phyloP scores from a whole-genome alignment of 2,797 vertebrate genomes.

The Rhabdomys pumilio region DNA sequence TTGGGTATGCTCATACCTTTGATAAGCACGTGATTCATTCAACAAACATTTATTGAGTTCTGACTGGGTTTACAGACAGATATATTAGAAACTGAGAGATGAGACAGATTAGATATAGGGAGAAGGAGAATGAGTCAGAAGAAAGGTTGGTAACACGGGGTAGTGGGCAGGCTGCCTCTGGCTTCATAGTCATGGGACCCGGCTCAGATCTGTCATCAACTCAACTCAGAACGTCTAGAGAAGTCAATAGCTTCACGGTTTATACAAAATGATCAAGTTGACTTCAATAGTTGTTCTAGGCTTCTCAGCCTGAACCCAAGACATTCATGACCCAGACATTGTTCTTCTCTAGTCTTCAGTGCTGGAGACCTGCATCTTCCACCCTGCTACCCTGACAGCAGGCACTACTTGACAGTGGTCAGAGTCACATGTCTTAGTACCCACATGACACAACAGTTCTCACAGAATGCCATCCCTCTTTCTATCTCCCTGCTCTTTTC shows the following conservation, averaged over 20 bases:
- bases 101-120: slow-evolving; percentile 79
- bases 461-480: neutral
- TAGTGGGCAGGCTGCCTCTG: neutral
- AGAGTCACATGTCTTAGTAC: neutral
- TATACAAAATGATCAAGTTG: neutral
- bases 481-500: neutral
- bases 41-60: slow-evolving; percentile 81
- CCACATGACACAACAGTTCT: neutral
- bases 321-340: neutral
- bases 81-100: slow-evolving; percentile 40
- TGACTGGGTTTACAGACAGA: slow-evolving; percentile 58
- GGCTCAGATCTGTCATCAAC: neutral
- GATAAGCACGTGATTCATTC: slow-evolving; percentile 78
- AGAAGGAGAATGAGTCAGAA: slow-evolving; percentile 77
- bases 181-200: neutral
- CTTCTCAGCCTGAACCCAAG: neutral
- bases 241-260: neutral
- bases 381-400: neutral
- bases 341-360: neutral
- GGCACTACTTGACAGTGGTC: neutral
- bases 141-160: neutral
- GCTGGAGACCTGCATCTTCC: neutral
- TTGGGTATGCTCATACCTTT: neutral
- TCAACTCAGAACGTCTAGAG: neutral
- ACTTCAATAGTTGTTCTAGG: neutral